Conservation (phyloP, 2,888 invertebrate genomes). For the Heteromurus nitidus region DNA sequence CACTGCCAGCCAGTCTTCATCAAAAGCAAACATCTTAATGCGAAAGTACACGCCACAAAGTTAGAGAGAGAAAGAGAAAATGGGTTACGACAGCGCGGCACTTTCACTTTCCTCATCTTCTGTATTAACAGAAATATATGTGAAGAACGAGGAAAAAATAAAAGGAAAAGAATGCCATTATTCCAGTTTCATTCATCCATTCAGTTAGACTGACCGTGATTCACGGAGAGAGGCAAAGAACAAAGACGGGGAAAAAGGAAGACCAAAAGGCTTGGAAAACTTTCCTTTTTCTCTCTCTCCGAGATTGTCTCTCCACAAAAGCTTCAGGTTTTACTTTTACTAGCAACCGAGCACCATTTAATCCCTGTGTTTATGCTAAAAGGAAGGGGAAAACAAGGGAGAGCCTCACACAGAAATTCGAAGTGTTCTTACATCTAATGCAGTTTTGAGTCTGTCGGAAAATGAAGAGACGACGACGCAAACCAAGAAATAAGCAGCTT, state of each 20-base stretch:
- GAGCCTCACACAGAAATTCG: no score
- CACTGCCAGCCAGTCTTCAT: no score
- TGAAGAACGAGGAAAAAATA: conserved; percentile 9
- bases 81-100: neutral
- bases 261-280: neutral
- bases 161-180: conserved; percentile 15
- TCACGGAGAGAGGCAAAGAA: neutral
- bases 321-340: neutral
- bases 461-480: no score
- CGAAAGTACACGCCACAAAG: neutral
- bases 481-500: no score
- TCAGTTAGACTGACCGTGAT: conserved; percentile 32
- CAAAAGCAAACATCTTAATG: neutral
- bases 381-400: neutral
- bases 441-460: no score
- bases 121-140: neutral
- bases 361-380: no score
- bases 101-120: neutral
- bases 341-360: no score
- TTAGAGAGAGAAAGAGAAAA: neutral
- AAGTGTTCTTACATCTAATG: no score
- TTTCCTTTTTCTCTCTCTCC: neutral
- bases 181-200: conserved; percentile 11
- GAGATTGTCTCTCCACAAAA: neutral
- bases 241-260: neutral